Evolutionary conservation across 2,113 vertebrate species (phyloP), one percentile per base, ranked within the genome.

Genomic region (Polyodon spathula): DNA sequence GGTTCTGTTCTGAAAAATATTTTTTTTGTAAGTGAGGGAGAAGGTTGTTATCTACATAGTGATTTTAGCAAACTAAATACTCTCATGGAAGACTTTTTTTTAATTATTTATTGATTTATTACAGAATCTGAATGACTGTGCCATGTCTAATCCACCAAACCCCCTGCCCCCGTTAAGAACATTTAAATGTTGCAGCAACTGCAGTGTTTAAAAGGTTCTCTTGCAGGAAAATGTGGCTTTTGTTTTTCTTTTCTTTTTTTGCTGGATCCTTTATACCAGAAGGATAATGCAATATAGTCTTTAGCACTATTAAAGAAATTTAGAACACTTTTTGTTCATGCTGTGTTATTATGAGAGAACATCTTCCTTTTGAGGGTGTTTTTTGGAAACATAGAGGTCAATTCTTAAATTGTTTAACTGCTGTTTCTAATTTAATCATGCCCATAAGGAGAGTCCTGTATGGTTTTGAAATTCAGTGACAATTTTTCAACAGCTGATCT

Each of bases 1-100:
- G 92, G 91, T 88, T 78, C 80, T 81, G 83, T 82, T 77, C 60
- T 95, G 93, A 95, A 95, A 92, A 95, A 95, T 92, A 73, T 61
- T 66, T 61, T 50, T 64, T 79, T 79, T 71, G 70, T 76, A 84
- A 89, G 84, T 78, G 76, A 73, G 86, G 54, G 58, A 59, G 67
- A 63, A 81, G 78, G 81, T 84, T 87, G 88, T 85, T 86, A 86
- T 81, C 80, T 84, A 71, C 70, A 0, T 89, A 88, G 86, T 86
- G 80, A 71, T 82, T 82, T 81, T 89, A 87, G 79, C 66, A 79
- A 68, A 74, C 82, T 79, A 83, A 88, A 85, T 77, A 79, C 77
- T 84, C 77, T 81, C 63, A 80, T 79, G 79, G 75, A 87, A 73
- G 69, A 74, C 76, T 90, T 90, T 82, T 84, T 85, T 76, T 65